These are phyloP conservation scores for Scomber japonicus DNA, from an alignment of 2,113 vertebrate genomes.

Conservation along the genomic window DNA sequence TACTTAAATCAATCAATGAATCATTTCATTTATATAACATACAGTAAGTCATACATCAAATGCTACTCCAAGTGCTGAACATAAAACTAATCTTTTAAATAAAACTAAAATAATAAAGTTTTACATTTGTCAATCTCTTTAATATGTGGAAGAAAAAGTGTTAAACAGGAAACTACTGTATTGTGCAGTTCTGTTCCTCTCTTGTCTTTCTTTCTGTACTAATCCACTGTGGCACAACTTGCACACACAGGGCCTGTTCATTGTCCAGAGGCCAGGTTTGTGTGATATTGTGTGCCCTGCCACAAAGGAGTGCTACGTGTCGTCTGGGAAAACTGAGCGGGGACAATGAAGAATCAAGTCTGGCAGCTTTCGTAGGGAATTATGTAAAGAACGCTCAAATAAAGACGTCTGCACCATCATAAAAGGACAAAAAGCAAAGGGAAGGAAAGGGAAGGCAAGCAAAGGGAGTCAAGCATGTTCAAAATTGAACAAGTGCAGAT, in stretches of 20 bases:
- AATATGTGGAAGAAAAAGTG: neutral
- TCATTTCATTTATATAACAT: no score
- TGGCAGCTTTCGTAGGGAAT: constrained; percentile 3
- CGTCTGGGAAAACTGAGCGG: constrained; percentile 12
- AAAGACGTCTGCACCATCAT: constrained; percentile 27
- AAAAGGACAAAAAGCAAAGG: constrained; percentile 24
- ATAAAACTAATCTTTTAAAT: neutral
- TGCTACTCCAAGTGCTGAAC: no score
- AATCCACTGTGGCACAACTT: neutral
- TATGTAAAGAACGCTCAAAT: constrained; percentile 26
- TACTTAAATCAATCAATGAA: no score
- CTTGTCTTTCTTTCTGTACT: no score
- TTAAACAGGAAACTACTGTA: no score
- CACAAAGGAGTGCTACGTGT: constrained; percentile 23
- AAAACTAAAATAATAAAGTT: no score
- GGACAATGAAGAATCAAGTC: constrained; percentile 20
- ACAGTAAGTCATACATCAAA: no score
- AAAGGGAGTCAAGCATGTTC: constrained; percentile 19
- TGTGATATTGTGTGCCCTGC: constrained; percentile 12
- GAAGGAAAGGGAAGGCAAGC: constrained; percentile 4
- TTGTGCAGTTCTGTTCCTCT: no score
- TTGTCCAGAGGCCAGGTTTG: constrained; percentile 2
- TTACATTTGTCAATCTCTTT: neutral
- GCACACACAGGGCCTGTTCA: neutral
- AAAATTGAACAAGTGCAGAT: constrained; percentile 31